These are phyloP conservation scores for Megaleporinus macrocephalus DNA, from an alignment of 2,113 vertebrate genomes.

Conservation along the genomic window DNA sequence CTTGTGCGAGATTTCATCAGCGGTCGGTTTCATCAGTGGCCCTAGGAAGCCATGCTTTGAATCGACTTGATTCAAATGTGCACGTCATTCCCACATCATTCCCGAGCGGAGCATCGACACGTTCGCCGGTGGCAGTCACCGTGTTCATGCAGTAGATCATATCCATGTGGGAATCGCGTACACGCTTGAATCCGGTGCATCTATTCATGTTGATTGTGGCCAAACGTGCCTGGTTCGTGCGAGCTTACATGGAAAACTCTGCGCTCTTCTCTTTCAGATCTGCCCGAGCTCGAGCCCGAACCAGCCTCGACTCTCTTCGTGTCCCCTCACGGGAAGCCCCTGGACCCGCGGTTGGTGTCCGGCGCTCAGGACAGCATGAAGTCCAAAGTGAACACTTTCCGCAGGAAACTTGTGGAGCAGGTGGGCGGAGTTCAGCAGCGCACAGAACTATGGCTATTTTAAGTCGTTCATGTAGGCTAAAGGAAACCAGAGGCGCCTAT, in stretches of 20 bases:
- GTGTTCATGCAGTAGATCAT: neutral
- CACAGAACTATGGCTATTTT: neutral
- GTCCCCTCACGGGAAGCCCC: constrained; percentile 74
- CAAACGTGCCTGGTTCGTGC: neutral
- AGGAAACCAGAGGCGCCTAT: constrained; percentile 1
- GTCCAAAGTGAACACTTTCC: constrained; percentile 71
- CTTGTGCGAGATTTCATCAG: constrained; percentile 16
- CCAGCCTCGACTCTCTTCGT: constrained; percentile 74
- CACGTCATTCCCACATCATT: neutral
- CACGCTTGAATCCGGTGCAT: too few relatives aligned
- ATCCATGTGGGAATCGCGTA: too few relatives aligned
- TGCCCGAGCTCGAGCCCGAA: constrained; percentile 66
- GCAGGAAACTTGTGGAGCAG: constrained; percentile 83
- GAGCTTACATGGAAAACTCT: neutral
- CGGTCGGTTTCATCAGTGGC: neutral
- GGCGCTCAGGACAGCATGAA: constrained; percentile 84
- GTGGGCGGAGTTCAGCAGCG: constrained; percentile 61
- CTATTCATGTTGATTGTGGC: neutral
- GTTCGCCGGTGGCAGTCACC: neutral
- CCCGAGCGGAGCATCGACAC: neutral
- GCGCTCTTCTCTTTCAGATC: constrained; percentile 60
- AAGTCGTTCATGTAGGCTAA: neutral
- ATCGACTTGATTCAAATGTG: neutral
- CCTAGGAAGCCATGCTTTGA: neutral
- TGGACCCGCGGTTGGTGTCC: constrained; percentile 77